Base-by-base conservation (phyloP, 2,113 vertebrate species). In the Percina caprodes region DNA sequence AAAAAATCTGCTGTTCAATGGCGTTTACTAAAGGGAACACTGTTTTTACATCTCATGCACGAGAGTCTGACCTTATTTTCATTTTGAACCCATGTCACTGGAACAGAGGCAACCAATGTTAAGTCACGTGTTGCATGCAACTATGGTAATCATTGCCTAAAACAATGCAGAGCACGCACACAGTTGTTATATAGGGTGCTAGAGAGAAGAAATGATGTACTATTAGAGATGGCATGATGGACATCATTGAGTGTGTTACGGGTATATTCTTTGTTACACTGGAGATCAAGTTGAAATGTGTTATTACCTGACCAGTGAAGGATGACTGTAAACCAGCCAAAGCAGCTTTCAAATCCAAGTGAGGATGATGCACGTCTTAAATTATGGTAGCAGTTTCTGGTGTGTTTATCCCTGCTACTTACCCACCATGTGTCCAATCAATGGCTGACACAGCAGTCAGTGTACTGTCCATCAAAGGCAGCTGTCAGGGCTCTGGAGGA, bases 381-480 rank as follows among this genome's bases (percentile, higher is more conserved):
- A 82, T 89, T 55, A 74, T 72, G 77, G 79, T 82, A 62, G 70
- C 19, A 30, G 51, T 89, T 85, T 83, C 74, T 42, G 7, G 8
- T 62, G 39, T n/a, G 74, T 45, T 56, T 61, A 46, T 61, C n/a
- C 48, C 58, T 39, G 30, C 68, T 45, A 55, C 45, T 87, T 65
- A 74, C 33, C 39, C 54, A 11, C 48, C 69, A 56, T 88, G 49
- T 67, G 52, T 80, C 24, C 59, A 70, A 54, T 86, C 21, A 23
- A 2, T 71, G 58, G 49, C 51, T 68, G 79, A 85, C 58, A 58
- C 45, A 45, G 56, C 46, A 69, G 80, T 60, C 72, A 56, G 19
- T 26, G 35, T 16, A 9, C 70, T 54, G 69, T 70, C 74, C 48
- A 55, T 88, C 71, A 86, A 52, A 82, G 60, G 77, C 65, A 70